Evolutionary conservation across 1,140 invertebrate genomes (phyloP).

Genomic region (Tetragnatha versicolor): DNA sequence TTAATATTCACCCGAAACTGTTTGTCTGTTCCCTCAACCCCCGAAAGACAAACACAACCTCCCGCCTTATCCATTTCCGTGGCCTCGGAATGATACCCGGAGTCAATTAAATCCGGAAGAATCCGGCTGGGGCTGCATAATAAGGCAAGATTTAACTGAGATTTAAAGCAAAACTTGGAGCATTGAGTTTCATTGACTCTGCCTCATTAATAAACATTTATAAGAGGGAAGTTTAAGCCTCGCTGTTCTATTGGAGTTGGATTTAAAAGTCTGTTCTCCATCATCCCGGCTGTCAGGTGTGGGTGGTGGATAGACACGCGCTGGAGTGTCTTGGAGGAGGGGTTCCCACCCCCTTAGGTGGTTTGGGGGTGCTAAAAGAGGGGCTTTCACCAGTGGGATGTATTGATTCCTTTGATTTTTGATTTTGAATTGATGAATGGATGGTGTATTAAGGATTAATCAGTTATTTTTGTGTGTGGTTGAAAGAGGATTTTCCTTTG

Average conservation of each 20-base stretch:
- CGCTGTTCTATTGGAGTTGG: slow-evolving; percentile 23
- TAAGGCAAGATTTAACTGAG: slow-evolving; percentile 49
- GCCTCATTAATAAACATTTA: slow-evolving; percentile 29
- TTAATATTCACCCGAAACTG: slow-evolving; percentile 54
- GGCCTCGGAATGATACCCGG: slow-evolving; percentile 10
- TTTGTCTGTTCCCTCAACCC: slow-evolving; percentile 44
- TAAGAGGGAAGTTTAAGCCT: not conserved
- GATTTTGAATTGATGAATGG: too few species aligned
- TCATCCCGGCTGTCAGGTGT: not conserved
- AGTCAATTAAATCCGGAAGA: slow-evolving; percentile 43
- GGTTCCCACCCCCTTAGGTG: too few species aligned
- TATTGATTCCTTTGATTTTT: too few species aligned
- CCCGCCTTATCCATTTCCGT: slow-evolving; percentile 42
- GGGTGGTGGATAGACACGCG: too few species aligned
- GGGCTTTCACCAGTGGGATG: too few species aligned
- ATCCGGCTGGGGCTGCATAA: slow-evolving; percentile 53
- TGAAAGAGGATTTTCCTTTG: too few species aligned
- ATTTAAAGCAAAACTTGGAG: slow-evolving; percentile 52
- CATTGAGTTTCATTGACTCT: slow-evolving; percentile 50
- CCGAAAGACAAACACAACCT: slow-evolving; percentile 7
- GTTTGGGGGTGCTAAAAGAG: too few species aligned
- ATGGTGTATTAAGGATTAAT: too few species aligned
- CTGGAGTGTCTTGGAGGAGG: too few species aligned
- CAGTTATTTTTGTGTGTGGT: too few species aligned
- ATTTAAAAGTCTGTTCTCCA: slow-evolving; percentile 18